phyloP scores from a whole-genome alignment of 2,797 vertebrate species.

The Pangasius sanitwongsei region DNA sequence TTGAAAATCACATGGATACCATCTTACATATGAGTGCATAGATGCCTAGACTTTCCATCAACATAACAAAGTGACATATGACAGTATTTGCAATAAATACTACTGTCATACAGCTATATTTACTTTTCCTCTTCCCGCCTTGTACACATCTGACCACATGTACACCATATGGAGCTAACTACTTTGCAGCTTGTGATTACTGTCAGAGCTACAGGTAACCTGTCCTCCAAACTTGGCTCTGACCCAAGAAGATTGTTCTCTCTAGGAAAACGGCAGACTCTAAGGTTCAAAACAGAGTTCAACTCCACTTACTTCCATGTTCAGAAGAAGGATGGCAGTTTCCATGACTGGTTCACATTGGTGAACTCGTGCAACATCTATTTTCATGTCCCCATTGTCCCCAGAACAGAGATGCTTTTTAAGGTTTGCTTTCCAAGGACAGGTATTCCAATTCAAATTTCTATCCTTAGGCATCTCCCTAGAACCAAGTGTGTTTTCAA shows the following conservation, averaged over 20 bases:
- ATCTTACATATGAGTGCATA: neutral
- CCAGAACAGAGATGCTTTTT: neutral
- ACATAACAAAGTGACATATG: neutral
- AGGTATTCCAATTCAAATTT: neutral
- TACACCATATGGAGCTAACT: neutral
- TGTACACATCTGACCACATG: neutral
- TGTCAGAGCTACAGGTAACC: neutral
- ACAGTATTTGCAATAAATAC: neutral
- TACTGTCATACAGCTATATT: neutral
- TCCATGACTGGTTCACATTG: neutral
- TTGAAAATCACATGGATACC: neutral
- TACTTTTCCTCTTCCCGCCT: neutral
- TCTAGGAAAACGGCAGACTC: neutral
- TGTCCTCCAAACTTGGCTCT: neutral
- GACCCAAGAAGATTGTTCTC: neutral
- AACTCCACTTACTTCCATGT: neutral
- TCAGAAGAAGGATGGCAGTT: neutral
- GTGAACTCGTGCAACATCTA: neutral
- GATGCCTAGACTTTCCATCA: neutral
- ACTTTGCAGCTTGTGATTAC: neutral
- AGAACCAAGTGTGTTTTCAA: neutral
- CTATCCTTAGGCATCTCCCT: neutral
- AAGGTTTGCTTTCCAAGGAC: neutral
- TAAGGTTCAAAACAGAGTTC: neutral
- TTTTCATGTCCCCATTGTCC: neutral